phyloP scores from a whole-genome alignment of 2,888 invertebrate genomes.

The Drosophila subsilvestris region DNA sequence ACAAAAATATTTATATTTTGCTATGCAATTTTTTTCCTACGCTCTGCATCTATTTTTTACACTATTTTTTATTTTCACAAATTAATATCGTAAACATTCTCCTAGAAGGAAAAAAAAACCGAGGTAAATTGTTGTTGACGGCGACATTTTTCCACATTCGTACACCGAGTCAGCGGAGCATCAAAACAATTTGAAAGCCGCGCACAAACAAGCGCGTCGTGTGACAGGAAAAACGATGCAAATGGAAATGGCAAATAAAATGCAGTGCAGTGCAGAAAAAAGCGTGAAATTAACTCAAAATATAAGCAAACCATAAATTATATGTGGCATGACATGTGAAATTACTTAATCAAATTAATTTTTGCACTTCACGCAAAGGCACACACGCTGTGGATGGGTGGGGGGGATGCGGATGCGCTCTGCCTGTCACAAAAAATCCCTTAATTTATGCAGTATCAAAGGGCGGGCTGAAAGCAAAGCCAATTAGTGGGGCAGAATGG shows the following conservation, averaged over 20 bases:
- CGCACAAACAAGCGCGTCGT: slow-evolving; percentile 46
- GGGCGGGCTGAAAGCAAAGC: slow-evolving; percentile 37
- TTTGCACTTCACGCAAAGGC: slow-evolving; percentile 41
- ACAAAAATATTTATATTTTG: slow-evolving; percentile 51
- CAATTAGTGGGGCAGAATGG: slow-evolving; percentile 39
- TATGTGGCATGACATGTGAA: slow-evolving; percentile 66
- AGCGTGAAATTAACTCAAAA: slow-evolving; percentile 65
- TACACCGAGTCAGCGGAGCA: slow-evolving; percentile 50
- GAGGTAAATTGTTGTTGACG: slow-evolving; percentile 50
- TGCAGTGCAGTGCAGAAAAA: slow-evolving; percentile 32
- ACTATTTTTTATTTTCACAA: slow-evolving; percentile 42
- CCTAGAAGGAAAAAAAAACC: slow-evolving; percentile 1
- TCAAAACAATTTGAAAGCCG: slow-evolving; percentile 65
- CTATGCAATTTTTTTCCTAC: slow-evolving; percentile 20
- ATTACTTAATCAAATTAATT: slow-evolving; percentile 75
- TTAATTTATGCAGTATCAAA: slow-evolving; percentile 65
- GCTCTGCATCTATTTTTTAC: slow-evolving; percentile 20
- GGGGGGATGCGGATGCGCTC: too few species aligned
- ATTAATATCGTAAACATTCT: slow-evolving; percentile 61
- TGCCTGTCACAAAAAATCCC: too few species aligned
- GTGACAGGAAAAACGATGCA: slow-evolving; percentile 45
- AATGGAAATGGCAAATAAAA: slow-evolving; percentile 35
- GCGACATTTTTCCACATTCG: slow-evolving; percentile 39
- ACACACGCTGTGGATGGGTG: not conserved
- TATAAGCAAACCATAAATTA: slow-evolving; percentile 69